Evolutionary conservation across 1,140 invertebrate species (phyloP).

Genomic region (Megathymus violae): DNA sequence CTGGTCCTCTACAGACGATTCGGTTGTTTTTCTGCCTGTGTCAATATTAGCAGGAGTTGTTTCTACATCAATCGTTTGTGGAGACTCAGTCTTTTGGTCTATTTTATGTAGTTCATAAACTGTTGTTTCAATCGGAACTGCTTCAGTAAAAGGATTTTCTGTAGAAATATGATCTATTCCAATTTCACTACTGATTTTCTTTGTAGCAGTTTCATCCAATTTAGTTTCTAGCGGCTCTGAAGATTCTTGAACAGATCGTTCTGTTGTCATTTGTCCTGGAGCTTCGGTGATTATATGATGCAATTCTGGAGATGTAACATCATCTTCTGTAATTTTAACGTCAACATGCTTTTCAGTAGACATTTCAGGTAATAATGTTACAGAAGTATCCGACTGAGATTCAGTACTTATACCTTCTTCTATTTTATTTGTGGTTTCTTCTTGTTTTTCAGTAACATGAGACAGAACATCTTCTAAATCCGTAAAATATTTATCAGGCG

Average conservation of each 20-base stretch:
- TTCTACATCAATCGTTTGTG: background rate
- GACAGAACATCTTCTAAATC: too few relatives aligned
- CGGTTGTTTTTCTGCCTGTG: constrained; percentile 2
- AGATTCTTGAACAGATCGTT: constrained; percentile 3
- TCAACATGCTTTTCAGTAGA: background rate
- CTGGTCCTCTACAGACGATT: constrained; percentile 6
- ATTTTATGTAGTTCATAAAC: constrained; percentile 2
- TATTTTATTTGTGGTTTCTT: background rate
- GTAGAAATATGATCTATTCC: constrained; percentile 7
- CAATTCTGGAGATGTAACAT: background rate
- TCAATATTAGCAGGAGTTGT: background rate
- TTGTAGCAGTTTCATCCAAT: constrained; percentile 11
- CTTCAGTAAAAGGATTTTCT: constrained; percentile 17
- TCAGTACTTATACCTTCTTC: background rate
- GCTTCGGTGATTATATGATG: background rate
- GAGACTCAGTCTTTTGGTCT: constrained; percentile 10
- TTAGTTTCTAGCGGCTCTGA: constrained; percentile 3
- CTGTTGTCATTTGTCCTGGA: background rate
- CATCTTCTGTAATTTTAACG: background rate
- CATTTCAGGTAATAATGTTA: background rate
- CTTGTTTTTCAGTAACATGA: too few relatives aligned
- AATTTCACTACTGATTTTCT: constrained; percentile 9
- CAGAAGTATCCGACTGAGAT: background rate
- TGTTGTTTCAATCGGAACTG: constrained; percentile 11
- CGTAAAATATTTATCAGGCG: too few relatives aligned